These are phyloP conservation scores for Pimpla rufipes DNA, from an alignment of 2,888 invertebrate genomes.

Conservation along the genomic window DNA sequence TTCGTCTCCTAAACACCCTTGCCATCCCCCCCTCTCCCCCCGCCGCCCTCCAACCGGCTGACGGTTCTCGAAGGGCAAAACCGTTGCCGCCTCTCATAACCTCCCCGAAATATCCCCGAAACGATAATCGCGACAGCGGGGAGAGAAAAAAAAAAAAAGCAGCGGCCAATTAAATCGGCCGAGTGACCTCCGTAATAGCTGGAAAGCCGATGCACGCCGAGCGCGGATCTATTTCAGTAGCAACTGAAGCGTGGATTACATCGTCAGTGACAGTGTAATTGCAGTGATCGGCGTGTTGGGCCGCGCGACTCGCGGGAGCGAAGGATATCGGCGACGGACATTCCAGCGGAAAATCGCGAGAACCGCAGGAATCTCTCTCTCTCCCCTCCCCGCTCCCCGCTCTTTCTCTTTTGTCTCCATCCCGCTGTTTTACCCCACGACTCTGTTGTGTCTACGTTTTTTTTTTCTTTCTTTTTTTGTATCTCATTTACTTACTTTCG, in stretches of 20 bases:
- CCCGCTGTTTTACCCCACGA: slow-evolving; percentile 25
- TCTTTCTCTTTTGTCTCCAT: not conserved
- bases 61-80: not conserved
- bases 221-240: not conserved
- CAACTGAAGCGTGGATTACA: slow-evolving; percentile 25
- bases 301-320: not conserved
- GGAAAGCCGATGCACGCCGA: not conserved
- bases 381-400: not conserved
- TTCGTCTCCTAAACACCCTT: not conserved
- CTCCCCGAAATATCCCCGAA: not conserved
- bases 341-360: slow-evolving; percentile 42
- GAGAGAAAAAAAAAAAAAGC: not conserved
- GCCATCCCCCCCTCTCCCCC: no score
- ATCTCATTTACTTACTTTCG: slow-evolving; percentile 54
- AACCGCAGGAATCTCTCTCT: slow-evolving; percentile 34
- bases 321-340: slow-evolving; percentile 5
- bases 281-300: not conserved
- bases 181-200: not conserved
- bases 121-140: not conserved
- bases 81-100: not conserved
- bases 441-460: not conserved
- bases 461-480: slow-evolving; percentile 17
- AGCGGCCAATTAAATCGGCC: not conserved
- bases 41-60: not conserved
- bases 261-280: slow-evolving; percentile 27